Evolutionary conservation across 2,113 vertebrate species (phyloP).

Genomic region (Monarcha castaneiventris): DNA sequence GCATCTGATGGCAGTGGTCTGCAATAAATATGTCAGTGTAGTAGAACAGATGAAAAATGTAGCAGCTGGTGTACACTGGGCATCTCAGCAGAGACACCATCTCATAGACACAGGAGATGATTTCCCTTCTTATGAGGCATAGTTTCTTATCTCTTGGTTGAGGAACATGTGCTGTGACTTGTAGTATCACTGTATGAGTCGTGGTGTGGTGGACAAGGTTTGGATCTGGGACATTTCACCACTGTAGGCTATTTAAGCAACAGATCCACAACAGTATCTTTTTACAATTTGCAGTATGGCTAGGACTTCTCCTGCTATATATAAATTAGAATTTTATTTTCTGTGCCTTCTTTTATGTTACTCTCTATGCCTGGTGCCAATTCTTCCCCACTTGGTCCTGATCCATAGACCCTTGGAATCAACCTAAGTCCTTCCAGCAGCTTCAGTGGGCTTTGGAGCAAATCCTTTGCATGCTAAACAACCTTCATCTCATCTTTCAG

Average conservation of each 20-base stretch:
- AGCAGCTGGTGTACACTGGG: background rate
- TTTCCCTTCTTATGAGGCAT: background rate
- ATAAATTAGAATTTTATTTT: background rate
- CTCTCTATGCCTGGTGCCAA: background rate
- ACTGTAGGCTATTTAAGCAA: background rate
- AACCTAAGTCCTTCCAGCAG: background rate
- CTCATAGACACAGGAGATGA: background rate
- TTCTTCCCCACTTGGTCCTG: background rate
- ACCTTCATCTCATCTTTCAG: slow-evolving; percentile 32
- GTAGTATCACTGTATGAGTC: background rate
- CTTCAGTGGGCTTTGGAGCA: slow-evolving; percentile 31
- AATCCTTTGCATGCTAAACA: background rate
- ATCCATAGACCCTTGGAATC: background rate
- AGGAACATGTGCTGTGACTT: background rate
- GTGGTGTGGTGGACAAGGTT: background rate
- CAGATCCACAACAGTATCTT: background rate
- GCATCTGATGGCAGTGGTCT: background rate
- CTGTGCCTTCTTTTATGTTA: background rate
- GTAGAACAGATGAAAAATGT: background rate
- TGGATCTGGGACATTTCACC: background rate
- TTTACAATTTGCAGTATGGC: background rate
- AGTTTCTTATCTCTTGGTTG: background rate
- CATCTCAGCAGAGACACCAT: background rate
- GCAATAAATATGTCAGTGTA: background rate
- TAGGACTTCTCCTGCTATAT: background rate